phyloP scores from a whole-genome alignment of 2,888 invertebrate genomes.

The Argynnis bischoffii region DNA sequence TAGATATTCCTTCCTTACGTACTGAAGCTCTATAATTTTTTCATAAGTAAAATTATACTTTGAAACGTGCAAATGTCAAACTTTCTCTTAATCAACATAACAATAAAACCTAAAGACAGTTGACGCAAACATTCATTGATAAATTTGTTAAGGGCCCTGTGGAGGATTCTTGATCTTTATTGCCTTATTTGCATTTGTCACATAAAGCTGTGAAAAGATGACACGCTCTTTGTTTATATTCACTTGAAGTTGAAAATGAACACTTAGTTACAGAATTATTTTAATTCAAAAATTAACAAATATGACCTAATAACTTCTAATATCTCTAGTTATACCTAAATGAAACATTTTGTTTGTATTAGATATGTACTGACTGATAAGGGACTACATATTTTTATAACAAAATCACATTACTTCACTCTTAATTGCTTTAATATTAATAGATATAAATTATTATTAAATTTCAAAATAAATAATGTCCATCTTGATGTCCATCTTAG shows the following conservation, averaged over 20 bases:
- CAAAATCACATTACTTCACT: too few species aligned
- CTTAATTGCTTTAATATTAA: too few species aligned
- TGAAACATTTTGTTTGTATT: too few species aligned
- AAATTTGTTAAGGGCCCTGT: constrained; percentile 28
- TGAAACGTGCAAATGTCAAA: constrained; percentile 32
- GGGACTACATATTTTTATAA: too few species aligned
- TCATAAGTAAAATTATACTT: background rate
- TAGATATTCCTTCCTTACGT: background rate
- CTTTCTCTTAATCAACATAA: constrained; percentile 74
- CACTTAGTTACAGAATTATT: background rate
- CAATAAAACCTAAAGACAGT: constrained; percentile 45
- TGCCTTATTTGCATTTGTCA: constrained; percentile 38
- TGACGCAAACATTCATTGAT: constrained; percentile 35
- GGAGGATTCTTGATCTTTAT: constrained; percentile 33
- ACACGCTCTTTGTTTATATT: constrained; percentile 3
- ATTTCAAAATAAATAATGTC: background rate
- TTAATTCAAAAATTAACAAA: background rate
- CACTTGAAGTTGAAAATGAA: background rate
- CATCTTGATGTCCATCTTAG: background rate
- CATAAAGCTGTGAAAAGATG: constrained; percentile 7
- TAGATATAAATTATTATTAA: too few species aligned
- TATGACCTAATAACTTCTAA: too few species aligned
- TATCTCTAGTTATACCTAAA: too few species aligned
- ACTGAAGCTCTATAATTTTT: background rate
- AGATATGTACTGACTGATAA: too few species aligned